phyloP scores from a whole-genome alignment of 2,113 vertebrate genomes.

The Theropithecus gelada region DNA sequence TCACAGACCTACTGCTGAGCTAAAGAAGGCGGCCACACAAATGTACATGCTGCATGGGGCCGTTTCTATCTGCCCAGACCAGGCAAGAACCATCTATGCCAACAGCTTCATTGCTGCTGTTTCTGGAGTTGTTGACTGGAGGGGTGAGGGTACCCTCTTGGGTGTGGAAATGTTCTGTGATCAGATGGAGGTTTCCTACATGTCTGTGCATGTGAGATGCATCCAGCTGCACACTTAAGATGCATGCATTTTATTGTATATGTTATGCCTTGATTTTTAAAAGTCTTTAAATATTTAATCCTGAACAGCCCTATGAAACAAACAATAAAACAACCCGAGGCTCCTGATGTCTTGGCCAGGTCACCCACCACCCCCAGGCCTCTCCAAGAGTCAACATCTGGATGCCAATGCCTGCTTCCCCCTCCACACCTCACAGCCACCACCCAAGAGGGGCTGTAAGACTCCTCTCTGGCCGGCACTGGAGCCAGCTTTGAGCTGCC shows the following conservation, averaged over 20 bases:
- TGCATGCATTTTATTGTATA: rapidly evolving
- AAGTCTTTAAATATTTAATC: background rate
- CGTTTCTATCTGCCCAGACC: rapidly evolving
- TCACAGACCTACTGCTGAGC: rapidly evolving
- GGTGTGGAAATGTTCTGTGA: too few species aligned
- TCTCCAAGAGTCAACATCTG: background rate
- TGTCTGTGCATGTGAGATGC: background rate
- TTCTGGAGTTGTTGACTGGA: rapidly evolving
- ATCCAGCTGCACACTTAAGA: rapidly evolving
- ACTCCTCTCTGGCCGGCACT: rapidly evolving
- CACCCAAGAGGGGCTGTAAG: background rate
- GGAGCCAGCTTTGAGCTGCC: background rate
- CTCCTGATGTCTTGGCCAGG: background rate
- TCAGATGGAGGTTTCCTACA: too few species aligned
- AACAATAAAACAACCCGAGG: background rate
- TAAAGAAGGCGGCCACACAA: rapidly evolving
- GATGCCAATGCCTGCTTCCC: background rate
- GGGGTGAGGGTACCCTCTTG: rapidly evolving
- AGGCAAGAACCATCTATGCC: rapidly evolving
- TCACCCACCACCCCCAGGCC: too few species aligned
- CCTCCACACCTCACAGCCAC: too few species aligned
- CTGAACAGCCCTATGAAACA: background rate
- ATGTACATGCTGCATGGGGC: rapidly evolving
- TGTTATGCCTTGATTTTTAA: background rate
- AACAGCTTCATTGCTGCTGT: rapidly evolving